Evolutionary conservation across 2,888 invertebrate genomes (phyloP).

Genomic region (Lydus trimaculatus): DNA sequence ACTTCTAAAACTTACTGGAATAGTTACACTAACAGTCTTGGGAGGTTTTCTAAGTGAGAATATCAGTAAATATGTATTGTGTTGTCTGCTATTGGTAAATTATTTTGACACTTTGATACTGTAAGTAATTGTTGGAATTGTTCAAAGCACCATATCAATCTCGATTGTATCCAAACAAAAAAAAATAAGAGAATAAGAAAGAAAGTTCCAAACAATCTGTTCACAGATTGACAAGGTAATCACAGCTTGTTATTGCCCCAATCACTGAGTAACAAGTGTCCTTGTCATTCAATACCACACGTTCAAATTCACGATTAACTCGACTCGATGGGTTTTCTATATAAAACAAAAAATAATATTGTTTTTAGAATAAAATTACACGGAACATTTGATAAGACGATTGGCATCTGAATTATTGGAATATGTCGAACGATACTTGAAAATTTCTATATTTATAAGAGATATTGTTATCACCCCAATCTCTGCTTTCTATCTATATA

Average conservation of each 20-base stretch:
- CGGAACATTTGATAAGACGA: background rate
- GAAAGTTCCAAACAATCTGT: constrained; percentile 14
- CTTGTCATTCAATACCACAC: constrained; percentile 31
- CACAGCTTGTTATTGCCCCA: constrained; percentile 28
- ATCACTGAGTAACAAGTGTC: constrained; percentile 32
- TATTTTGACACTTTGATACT: background rate
- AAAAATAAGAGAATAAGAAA: constrained; percentile 10
- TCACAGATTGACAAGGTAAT: constrained; percentile 29
- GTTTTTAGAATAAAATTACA: background rate
- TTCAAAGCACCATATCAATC: background rate
- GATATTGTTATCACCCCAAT: constrained; percentile 10
- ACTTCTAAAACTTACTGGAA: too few species aligned
- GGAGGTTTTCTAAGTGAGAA: too few species aligned
- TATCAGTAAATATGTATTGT: too few species aligned
- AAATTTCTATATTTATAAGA: background rate
- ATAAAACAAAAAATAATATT: background rate
- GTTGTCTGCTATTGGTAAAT: too few species aligned
- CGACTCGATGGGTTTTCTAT: constrained; percentile 16
- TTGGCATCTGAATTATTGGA: background rate
- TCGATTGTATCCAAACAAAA: background rate
- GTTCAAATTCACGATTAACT: constrained; percentile 28
- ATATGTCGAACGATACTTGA: constrained; percentile 11
- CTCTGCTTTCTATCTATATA: background rate
- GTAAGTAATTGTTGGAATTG: background rate
- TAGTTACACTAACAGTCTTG: too few species aligned